Conservation (phyloP, 2,113 vertebrate genomes). For the Pollachius pollachius region DNA sequence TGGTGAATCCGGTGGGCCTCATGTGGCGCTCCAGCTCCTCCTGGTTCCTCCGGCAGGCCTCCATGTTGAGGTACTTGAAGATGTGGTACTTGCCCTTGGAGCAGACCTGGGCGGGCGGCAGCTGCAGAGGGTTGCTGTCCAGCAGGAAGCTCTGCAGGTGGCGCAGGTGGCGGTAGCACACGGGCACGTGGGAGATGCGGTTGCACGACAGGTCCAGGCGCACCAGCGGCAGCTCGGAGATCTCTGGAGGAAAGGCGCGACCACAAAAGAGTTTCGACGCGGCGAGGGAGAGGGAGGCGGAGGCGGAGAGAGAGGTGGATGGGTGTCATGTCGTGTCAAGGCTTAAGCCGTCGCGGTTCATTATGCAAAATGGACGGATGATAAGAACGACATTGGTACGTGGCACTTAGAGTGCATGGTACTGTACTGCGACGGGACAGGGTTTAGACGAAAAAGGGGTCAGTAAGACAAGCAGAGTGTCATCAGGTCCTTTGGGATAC, state of each 20-base stretch:
- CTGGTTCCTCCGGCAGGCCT: conserved; percentile 77
- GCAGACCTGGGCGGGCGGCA: conserved; percentile 86
- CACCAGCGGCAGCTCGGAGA: conserved; percentile 84
- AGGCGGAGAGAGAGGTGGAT: neutral
- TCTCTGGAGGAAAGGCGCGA: conserved; percentile 64
- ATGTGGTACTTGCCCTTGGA: conserved; percentile 90
- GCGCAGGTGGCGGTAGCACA: conserved; percentile 85
- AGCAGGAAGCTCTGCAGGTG: conserved; percentile 84
- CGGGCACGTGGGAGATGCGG: conserved; percentile 80
- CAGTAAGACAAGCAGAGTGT: too few species aligned
- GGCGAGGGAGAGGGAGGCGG: neutral
- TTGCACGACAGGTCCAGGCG: conserved; percentile 91
- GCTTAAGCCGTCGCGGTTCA: too few species aligned
- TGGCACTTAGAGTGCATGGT: too few species aligned
- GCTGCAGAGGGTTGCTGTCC: conserved; percentile 88
- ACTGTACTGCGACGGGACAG: too few species aligned
- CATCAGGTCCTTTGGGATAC: too few species aligned
- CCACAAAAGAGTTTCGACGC: neutral
- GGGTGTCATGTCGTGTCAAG: neutral
- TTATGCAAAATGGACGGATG: too few species aligned
- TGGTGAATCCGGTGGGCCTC: conserved; percentile 78
- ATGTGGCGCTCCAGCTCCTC: conserved; percentile 77
- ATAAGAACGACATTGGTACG: too few species aligned
- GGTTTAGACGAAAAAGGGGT: too few species aligned
- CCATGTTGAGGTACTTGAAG: conserved; percentile 87